Conservation (phyloP, 2,888 invertebrate species). For the Tinea trinotella region DNA sequence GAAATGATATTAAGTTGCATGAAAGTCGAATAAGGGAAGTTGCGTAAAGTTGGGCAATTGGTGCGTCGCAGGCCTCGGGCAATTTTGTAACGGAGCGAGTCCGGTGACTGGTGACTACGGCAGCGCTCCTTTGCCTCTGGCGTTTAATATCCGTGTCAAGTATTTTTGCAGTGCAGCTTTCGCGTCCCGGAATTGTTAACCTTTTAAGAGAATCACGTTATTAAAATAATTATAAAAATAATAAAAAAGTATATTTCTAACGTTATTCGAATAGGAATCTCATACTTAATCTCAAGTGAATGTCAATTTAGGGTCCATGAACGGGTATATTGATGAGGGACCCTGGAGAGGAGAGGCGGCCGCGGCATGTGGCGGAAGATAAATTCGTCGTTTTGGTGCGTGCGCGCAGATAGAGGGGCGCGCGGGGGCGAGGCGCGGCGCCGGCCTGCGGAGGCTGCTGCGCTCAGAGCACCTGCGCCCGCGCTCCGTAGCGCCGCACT, state of each 20-base stretch:
- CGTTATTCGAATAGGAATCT: slow-evolving; percentile 11
- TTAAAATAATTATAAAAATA: no score
- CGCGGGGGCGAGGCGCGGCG: slow-evolving; percentile 59
- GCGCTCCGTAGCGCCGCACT: slow-evolving; percentile 72
- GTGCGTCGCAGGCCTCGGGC: slow-evolving; percentile 36
- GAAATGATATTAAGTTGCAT: slow-evolving; percentile 25
- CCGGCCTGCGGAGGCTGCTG: slow-evolving; percentile 75
- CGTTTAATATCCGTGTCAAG: slow-evolving; percentile 13
- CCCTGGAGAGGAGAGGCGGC: slow-evolving; percentile 25
- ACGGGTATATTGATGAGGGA: slow-evolving; percentile 5
- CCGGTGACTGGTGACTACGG: slow-evolving; percentile 13
- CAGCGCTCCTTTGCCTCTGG: slow-evolving; percentile 11
- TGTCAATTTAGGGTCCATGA: neutral
- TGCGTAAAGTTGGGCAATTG: slow-evolving; percentile 51
- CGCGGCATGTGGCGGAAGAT: slow-evolving; percentile 60
- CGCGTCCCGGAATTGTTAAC: neutral
- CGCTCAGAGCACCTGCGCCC: slow-evolving; percentile 81
- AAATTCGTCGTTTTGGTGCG: slow-evolving; percentile 70
- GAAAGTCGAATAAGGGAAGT: slow-evolving; percentile 51
- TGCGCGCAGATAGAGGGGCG: slow-evolving; percentile 28
- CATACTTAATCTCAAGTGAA: neutral
- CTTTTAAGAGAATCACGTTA: no score
- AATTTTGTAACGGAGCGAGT: slow-evolving; percentile 47
- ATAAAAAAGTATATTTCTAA: no score
- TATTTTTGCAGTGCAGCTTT: slow-evolving; percentile 1